Conservation (phyloP, 2,113 vertebrate genomes). For the Corydoras sp. region DNA sequence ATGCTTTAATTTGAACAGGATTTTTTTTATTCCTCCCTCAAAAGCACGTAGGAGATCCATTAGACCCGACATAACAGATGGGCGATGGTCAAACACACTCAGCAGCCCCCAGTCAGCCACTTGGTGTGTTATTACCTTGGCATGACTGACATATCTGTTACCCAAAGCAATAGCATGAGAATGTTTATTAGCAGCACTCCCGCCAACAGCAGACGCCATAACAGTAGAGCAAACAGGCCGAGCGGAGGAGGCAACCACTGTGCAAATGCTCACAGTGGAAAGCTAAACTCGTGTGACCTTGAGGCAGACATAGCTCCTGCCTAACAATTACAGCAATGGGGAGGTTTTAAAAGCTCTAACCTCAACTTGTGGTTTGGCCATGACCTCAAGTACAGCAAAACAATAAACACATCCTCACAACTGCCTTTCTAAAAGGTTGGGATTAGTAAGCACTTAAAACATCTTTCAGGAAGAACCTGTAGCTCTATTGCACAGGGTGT, state of each 20-base stretch:
- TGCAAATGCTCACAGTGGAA: constrained; percentile 28
- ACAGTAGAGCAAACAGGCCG: constrained; percentile 32
- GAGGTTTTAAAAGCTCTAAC: constrained; percentile 34
- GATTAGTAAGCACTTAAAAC: constrained; percentile 5
- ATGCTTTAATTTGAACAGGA: constrained; percentile 22
- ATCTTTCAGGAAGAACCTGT: neutral
- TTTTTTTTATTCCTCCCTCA: constrained; percentile 23
- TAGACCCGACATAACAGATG: constrained; percentile 42
- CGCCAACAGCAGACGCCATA: constrained; percentile 39
- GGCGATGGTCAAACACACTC: constrained; percentile 38
- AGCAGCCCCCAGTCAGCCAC: constrained; percentile 31
- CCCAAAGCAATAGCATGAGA: constrained; percentile 35
- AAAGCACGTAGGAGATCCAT: constrained; percentile 41
- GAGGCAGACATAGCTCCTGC: constrained; percentile 27
- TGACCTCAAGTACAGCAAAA: constrained; percentile 29
- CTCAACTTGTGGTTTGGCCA: constrained; percentile 23
- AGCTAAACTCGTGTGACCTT: constrained; percentile 43
- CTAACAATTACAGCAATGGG: constrained; percentile 39
- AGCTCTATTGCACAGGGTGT: no score
- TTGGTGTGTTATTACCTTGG: constrained; percentile 35
- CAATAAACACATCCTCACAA: constrained; percentile 10
- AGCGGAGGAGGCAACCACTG: constrained; percentile 37
- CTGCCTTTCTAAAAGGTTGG: neutral
- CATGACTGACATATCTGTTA: constrained; percentile 39
- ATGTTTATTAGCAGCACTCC: constrained; percentile 37